Conservation (phyloP, 2,113 vertebrate genomes). For the Anhinga anhinga region DNA sequence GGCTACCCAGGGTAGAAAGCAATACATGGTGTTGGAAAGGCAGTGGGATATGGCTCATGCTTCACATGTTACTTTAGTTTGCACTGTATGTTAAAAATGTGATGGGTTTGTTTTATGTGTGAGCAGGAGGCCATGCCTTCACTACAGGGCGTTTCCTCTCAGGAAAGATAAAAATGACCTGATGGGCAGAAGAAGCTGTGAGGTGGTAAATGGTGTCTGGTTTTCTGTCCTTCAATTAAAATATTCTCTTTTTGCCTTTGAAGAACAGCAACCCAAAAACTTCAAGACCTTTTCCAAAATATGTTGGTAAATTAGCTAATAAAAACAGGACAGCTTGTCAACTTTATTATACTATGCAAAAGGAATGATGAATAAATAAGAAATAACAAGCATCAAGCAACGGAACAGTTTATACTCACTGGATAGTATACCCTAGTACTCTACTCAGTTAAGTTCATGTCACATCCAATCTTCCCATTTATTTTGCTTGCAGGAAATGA, state of each 20-base stretch:
- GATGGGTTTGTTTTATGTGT: neutral
- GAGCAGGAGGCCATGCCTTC: neutral
- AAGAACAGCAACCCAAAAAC: neutral
- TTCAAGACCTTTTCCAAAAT: neutral
- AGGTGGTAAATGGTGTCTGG: neutral
- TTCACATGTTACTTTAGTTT: neutral
- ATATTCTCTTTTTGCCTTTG: neutral
- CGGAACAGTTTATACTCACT: neutral
- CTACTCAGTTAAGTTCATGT: neutral
- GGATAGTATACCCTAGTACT: neutral
- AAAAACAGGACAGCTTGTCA: neutral
- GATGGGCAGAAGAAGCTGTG: neutral
- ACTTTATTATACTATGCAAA: neutral
- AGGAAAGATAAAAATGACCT: neutral
- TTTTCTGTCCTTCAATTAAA: neutral
- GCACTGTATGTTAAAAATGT: neutral
- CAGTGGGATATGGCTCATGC: neutral
- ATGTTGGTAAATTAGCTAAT: neutral
- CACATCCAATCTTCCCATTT: neutral
- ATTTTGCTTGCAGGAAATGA: neutral
- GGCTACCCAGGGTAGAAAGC: neutral
- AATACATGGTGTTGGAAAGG: neutral
- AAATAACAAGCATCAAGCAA: neutral
- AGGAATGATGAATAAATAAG: neutral
- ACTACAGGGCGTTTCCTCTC: neutral